Base-by-base conservation (phyloP, 1,140 invertebrate genomes). In the Globodera ellingtonae region DNA sequence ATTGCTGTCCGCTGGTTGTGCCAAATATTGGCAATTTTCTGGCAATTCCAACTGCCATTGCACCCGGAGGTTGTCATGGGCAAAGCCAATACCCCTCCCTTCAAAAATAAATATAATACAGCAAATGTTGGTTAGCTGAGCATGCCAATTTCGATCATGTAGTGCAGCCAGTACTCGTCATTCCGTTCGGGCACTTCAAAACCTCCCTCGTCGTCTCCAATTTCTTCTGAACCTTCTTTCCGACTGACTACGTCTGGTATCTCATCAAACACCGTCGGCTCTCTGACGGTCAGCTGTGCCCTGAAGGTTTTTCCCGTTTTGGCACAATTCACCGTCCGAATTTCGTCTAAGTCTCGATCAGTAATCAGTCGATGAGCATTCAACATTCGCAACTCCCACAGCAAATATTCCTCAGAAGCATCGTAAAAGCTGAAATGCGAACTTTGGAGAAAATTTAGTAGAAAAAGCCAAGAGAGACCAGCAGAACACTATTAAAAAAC, bases 111-210 rank as follows among this genome's bases (percentile, higher is more conserved):
- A 44, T 21, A 44, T 67, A 21, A 65, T 1, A 13, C 59, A 35
- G 50, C 10, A 52, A 52, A 67, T 67, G 8, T 21, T 21, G 35
- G 66, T 21, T 7, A 44, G 18, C 18, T 21, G 59, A 44, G 4
- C 44, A 77, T 24, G 46, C 75, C 75, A 66, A 77, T 77, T 77
- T 77, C 56, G 21, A 77, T 48, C 46, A 44, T 50, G 48, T 69
- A 77, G 48, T 77, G 75, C 69, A 69, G 10, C 75, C 62, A 77
- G 48, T 77, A 77, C n/a, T 67, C 75, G 10, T 66, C 75, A 15
- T 7, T 50, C 18, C 10, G 65, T 66, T 77, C 75, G 47, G 62
- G 75, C 47, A 50, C 48, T 66, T 77, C 75, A 77, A 77, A 77
- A 18, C 21, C 44, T 76, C 10, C 15, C 24, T 13, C 48, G 18